Percentiles rank a stretch among this genome's conserved stretches.
phyloP scores from a whole-genome alignment of 2,797 vertebrate genomes.

The Agapornis canus region DNA sequence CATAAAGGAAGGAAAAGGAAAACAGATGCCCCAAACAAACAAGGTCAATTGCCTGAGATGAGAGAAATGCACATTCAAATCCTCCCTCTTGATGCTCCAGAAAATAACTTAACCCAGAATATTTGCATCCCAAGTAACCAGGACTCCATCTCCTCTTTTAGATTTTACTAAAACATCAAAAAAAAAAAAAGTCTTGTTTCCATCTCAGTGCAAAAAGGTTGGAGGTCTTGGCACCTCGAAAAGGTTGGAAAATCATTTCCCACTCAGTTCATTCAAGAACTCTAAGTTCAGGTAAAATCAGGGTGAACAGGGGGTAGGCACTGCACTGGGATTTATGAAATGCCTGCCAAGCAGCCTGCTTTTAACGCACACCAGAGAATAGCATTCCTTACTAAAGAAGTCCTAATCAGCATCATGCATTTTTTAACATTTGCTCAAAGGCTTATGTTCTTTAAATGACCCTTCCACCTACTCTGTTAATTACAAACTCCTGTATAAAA shows the following conservation, averaged over 20 bases:
- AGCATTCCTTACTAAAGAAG: slow-evolving; percentile 40
- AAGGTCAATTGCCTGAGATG: neutral
- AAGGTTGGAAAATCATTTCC: neutral
- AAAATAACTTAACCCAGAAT: neutral
- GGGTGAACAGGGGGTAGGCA: neutral
- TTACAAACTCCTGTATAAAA: slow-evolving; percentile 44
- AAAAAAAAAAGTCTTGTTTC: neutral
- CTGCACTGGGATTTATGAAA: neutral
- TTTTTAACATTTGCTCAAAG: slow-evolving; percentile 26
- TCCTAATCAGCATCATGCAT: neutral
- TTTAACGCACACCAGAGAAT: slow-evolving; percentile 16
- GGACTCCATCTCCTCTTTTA: neutral
- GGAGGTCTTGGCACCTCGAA: neutral
- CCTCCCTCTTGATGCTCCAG: neutral
- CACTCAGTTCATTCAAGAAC: neutral
- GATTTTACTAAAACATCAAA: neutral
- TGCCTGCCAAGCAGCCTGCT: slow-evolving; percentile 19
- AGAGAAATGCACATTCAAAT: neutral
- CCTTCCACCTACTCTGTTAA: slow-evolving; percentile 59
- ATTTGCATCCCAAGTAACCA: neutral
- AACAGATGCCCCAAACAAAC: neutral
- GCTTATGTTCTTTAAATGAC: slow-evolving; percentile 49
- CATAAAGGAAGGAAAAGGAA: neutral
- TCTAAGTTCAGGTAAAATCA: slow-evolving; percentile 4
- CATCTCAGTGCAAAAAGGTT: neutral